These are phyloP conservation scores for Chaetodon trifascialis DNA, from an alignment of 2,113 vertebrate genomes.

Conservation along the genomic window DNA sequence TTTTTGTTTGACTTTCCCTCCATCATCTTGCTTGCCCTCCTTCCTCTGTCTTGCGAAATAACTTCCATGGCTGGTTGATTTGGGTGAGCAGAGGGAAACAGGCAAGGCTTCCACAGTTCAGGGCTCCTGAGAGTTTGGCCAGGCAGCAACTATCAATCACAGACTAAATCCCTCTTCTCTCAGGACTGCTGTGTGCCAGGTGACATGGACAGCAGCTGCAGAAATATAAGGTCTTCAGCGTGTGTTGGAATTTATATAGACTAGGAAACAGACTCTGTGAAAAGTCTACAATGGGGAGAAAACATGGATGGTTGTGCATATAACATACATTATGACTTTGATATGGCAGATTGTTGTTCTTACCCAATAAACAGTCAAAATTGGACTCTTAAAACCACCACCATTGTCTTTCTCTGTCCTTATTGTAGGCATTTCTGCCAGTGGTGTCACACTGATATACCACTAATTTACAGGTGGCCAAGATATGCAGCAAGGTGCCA, in stretches of 20 bases:
- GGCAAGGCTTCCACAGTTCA: constrained; percentile 74
- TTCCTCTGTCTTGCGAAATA: constrained; percentile 56
- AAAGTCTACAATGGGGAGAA: constrained; percentile 3
- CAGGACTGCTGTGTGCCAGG: constrained; percentile 60
- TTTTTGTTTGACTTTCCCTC: constrained; percentile 39
- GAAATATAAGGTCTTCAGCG: constrained; percentile 49
- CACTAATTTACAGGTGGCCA: too few relatives aligned
- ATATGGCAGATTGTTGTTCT: not conserved
- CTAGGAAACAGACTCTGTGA: constrained; percentile 13
- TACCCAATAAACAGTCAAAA: not conserved
- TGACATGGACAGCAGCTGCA: constrained; percentile 71
- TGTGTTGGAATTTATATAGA: constrained; percentile 43
- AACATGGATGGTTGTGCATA: not conserved
- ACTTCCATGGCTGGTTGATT: constrained; percentile 75
- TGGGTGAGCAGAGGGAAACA: constrained; percentile 68
- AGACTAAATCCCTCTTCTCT: constrained; percentile 69
- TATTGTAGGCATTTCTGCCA: too few relatives aligned
- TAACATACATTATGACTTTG: not conserved
- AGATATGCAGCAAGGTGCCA: too few relatives aligned
- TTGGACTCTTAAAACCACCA: not conserved
- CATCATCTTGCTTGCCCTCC: constrained; percentile 28
- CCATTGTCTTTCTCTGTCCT: too few relatives aligned
- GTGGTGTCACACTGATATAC: too few relatives aligned
- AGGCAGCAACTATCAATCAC: constrained; percentile 80
- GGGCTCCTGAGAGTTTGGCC: constrained; percentile 67